Conservation (phyloP, 2,888 invertebrate species). For the Notodonta dromedarius region DNA sequence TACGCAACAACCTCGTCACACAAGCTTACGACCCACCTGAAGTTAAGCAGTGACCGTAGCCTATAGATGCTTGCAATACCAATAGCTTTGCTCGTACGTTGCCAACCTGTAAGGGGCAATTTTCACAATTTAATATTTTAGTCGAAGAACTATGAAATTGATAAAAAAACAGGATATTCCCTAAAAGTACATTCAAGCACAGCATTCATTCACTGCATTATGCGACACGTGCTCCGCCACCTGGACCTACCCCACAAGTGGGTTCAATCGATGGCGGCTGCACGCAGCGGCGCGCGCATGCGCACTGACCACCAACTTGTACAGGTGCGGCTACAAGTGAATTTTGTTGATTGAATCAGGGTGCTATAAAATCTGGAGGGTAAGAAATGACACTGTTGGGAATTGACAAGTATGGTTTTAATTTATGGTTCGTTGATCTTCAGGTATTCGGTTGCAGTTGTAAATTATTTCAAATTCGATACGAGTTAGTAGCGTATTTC, state of each 20-base stretch:
- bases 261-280: slow-evolving; percentile 65
- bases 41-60: no score
- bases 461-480: no score
- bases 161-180: not conserved
- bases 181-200: slow-evolving; percentile 37
- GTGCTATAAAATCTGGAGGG: slow-evolving; percentile 3
- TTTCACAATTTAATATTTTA: no score
- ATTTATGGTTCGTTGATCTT: no score
- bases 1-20: no score
- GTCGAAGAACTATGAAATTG: no score
- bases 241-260: slow-evolving; percentile 78
- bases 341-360: slow-evolving; percentile 5
- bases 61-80: no score
- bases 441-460: no score
- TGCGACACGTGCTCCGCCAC: slow-evolving; percentile 51
- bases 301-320: slow-evolving; percentile 39
- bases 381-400: not conserved
- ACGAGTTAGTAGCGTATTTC: no score
- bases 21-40: no score
- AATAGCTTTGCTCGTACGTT: no score
- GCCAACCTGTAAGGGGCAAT: no score
- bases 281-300: slow-evolving; percentile 68
- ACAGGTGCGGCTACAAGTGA: slow-evolving; percentile 44
- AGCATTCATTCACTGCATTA: slow-evolving; percentile 44
- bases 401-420: not conserved